Conservation (phyloP, 2,113 vertebrate species). For the Microtus ochrogaster region DNA sequence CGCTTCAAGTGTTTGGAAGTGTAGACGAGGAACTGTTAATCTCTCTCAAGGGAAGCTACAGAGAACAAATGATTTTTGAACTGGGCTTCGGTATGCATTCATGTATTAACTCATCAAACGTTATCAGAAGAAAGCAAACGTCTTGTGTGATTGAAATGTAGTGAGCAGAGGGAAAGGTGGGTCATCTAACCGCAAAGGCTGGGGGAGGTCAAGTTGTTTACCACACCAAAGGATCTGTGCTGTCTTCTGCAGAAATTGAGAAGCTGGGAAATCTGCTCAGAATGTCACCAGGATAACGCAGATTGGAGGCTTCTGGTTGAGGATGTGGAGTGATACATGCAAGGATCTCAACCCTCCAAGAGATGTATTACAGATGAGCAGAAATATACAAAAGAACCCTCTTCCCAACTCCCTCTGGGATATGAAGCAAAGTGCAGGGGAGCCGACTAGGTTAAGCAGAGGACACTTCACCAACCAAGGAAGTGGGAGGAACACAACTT, state of each 20-base stretch:
- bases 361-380: neutral
- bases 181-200: neutral
- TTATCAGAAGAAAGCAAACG: constrained; percentile 34
- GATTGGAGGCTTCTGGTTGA: neutral
- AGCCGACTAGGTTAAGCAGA: neutral
- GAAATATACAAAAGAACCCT: neutral
- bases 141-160: neutral
- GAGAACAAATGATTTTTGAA: constrained; percentile 11
- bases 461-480: neutral
- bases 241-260: neutral
- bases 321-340: neutral
- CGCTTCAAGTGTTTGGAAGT: neutral
- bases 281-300: neutral
- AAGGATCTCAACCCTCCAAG: neutral
- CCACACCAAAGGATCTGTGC: neutral
- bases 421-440: neutral
- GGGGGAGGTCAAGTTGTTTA: neutral
- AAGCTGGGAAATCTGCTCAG: neutral
- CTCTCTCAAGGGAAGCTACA: neutral
- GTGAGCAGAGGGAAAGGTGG: neutral
- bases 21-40: neutral
- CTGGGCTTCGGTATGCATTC: neutral
- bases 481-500: neutral
- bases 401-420: neutral
- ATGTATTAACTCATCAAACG: neutral